These are phyloP conservation scores for Circaetus cinerascens DNA, from an alignment of 2,113 vertebrate genomes.

Conservation along the genomic window DNA sequence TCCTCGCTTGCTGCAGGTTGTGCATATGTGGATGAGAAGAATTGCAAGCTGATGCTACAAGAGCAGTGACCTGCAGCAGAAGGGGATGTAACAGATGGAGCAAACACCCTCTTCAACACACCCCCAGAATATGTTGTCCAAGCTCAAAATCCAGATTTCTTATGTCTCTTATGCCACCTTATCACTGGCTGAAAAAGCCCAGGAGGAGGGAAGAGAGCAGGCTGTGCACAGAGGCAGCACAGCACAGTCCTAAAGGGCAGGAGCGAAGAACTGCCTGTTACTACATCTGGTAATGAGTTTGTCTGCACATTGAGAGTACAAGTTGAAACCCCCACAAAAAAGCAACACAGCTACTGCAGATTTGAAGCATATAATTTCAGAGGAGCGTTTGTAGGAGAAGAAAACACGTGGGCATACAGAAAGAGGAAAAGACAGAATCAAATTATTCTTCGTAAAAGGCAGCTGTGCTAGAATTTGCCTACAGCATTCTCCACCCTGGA, in stretches of 20 bases:
- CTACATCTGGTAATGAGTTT: background rate
- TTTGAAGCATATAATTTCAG: slow-evolving; percentile 21
- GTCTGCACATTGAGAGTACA: background rate
- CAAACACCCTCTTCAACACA: background rate
- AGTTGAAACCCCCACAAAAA: background rate
- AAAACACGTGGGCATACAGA: slow-evolving; percentile 1
- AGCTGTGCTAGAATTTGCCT: background rate
- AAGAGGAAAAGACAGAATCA: slow-evolving; percentile 13
- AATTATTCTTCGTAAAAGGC: background rate
- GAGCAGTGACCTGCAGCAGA: background rate
- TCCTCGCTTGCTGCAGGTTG: background rate
- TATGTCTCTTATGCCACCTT: background rate
- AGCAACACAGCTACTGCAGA: background rate
- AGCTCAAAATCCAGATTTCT: background rate
- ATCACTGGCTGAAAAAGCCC: background rate
- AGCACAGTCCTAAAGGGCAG: background rate
- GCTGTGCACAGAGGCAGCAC: background rate
- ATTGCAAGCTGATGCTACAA: background rate
- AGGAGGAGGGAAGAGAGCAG: background rate
- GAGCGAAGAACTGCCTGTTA: background rate
- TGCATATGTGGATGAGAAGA: background rate
- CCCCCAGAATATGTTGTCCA: background rate
- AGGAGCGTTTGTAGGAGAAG: slow-evolving; percentile 8
- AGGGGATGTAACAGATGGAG: background rate
- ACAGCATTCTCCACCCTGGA: background rate